Evolutionary conservation across 2,113 vertebrate species (phyloP), one percentile per base, ranked within the genome.

Genomic region (Cephalopholis sonnerati): DNA sequence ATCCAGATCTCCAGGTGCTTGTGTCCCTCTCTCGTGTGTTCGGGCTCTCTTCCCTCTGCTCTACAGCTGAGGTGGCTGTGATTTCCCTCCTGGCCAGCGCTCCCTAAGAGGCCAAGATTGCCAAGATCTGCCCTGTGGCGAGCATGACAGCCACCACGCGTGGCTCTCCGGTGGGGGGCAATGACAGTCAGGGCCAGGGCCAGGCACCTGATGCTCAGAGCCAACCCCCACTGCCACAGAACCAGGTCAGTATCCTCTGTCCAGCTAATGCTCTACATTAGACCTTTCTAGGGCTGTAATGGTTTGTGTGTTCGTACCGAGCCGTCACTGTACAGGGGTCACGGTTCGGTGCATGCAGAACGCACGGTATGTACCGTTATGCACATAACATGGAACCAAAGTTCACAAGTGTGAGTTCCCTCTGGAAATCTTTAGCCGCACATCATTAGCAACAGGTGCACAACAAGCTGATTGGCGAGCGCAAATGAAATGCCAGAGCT

Each of bases 131-230:
- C 97, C 98, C 98, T 89, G 97, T 99, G 96, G 98, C 98, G 98
- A 99, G 97, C 98, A 99, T 99, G 98, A 99, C 98, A 95, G 98
- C 98, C 98, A 99, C 98, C 96, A 99, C 98, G 94, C 98, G 98
- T 99, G 98, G 98, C 97, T 99, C 98, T 97, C 98, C 98, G 18
- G 98, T 99, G 95, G 98, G 98, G 96, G 98, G 98, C 96, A 99
- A 99, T 96, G 98, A 99, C 87, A 98, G 95, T 95, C 98, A 99
- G 96, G 98, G 97, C 96, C 98, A 99, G 93, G 97, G 98, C 96
- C 98, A 99, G 96, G 98, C 98, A 96, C 98, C 98, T 89, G 98
- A 99, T 94, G 97, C 97, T 95, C 98, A 99, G 95, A 98, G 97
- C 92, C 98, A 99, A 95, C 98, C 98, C 88, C 97, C 98, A 91